A percentile compares a stretch with the other conserved stretches of the same genome.
Conservation (phyloP, 2,888 invertebrate genomes). For the Calameuta idolon region DNA sequence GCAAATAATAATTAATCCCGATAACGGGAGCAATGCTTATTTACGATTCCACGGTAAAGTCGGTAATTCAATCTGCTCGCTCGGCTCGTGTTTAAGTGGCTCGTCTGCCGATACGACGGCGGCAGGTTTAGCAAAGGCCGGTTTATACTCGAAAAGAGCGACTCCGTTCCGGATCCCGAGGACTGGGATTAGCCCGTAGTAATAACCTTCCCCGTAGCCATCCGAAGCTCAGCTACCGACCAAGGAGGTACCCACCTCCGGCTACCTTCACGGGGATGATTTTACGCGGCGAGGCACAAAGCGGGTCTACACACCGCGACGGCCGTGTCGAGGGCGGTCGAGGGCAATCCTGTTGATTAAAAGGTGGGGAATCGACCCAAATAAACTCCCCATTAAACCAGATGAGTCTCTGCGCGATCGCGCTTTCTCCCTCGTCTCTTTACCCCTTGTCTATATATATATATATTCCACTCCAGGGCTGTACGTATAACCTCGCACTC, state of each 20-base stretch:
- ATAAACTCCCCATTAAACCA: slow-evolving; percentile 55
- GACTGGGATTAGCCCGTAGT: slow-evolving; percentile 50
- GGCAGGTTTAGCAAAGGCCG: slow-evolving; percentile 9
- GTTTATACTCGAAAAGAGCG: slow-evolving; percentile 21
- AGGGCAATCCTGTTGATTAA: slow-evolving; percentile 46
- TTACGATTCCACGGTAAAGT: slow-evolving; percentile 18
- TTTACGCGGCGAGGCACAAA: slow-evolving; percentile 10
- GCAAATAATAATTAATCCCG: not conserved
- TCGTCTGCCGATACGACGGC: slow-evolving; percentile 14
- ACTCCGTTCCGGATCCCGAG: slow-evolving; percentile 20
- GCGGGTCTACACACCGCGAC: slow-evolving; percentile 5
- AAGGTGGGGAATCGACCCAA: slow-evolving; percentile 55
- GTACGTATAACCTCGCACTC: not conserved
- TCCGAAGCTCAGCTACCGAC: slow-evolving; percentile 35
- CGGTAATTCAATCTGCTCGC: slow-evolving; percentile 20
- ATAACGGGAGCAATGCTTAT: not conserved
- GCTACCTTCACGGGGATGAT: slow-evolving; percentile 27
- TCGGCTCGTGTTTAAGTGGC: slow-evolving; percentile 20
- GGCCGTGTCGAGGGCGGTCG: slow-evolving; percentile 42
- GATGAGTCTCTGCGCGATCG: slow-evolving; percentile 50
- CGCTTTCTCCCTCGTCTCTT: slow-evolving; percentile 36
- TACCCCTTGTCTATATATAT: not conserved
- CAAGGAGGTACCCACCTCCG: not conserved
- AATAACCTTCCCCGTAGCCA: slow-evolving; percentile 51
- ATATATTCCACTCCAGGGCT: not conserved